Base-by-base conservation (phyloP, 2,797 vertebrate genomes). In the Bufotes viridis region DNA sequence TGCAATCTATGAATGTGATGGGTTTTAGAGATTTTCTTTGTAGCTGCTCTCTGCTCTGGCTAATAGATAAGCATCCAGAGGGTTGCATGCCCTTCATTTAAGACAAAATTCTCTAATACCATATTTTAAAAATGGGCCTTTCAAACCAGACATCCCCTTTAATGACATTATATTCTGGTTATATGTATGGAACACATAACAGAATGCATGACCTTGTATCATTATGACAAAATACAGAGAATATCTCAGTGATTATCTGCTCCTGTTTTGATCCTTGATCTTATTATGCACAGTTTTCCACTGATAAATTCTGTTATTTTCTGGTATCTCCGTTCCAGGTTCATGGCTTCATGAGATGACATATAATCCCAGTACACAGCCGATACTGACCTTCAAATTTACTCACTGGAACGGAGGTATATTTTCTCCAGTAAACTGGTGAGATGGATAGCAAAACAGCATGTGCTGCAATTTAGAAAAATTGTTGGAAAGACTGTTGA, bases 391-490 rank as follows among this genome's bases (percentile, higher is more conserved):
- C 82, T 84, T 84, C 70, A 60, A 84, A 75, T 58, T 60, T 72
- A 55, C 69, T 72, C 67, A 84, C 20, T 49, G 69, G 15, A 61
- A 15, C 69, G 11, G 22, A 75, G 18, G 15, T 61, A 51, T 75
- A 84, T 29, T 42, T 67, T 61, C 13, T 0, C 2, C 2, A 42
- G 67, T 20, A 22, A 67, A 82, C 61, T 34, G 70, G 34, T 74
- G 55, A 60, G 20, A 84, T 61, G 70, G 63, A 81, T 81, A 29
- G 67, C 67, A 81, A 74, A 58, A 74, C 78, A 81, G 79, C 86
- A 55, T 53, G 78, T 12, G 20, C 34, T 69, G n/a, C 49, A 61
- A 82, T 87, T 81, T 49, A 34, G n/a, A 20, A 81, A 87, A 74
- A 87, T 61, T 51, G 78, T 42, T 81, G 20, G 11, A 74, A 81